Conservation (phyloP, 2,113 vertebrate species). For the Antechinus stuartii region DNA sequence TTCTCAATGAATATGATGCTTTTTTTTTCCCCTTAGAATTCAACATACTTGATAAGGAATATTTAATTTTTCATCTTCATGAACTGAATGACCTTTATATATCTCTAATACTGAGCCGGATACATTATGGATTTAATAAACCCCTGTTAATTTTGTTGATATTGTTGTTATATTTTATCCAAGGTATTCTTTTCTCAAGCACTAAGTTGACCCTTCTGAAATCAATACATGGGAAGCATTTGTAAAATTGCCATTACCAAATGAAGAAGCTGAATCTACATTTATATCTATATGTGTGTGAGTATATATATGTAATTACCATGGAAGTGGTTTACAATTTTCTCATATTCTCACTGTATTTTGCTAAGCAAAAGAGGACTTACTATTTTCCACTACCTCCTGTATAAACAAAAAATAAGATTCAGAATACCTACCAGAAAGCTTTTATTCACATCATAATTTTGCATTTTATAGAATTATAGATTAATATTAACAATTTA, state of each 20-base stretch:
- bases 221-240: neutral
- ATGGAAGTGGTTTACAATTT: neutral
- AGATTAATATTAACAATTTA: neutral
- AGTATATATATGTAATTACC: neutral
- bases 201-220: neutral
- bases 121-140: too few species aligned
- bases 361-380: neutral
- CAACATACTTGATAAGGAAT: too few species aligned
- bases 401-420: neutral
- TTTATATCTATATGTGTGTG: neutral
- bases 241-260: neutral
- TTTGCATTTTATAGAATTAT: neutral
- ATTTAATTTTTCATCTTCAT: neutral
- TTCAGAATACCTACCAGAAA: neutral
- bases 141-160: too few species aligned
- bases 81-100: neutral
- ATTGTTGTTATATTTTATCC: too few species aligned
- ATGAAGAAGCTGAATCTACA: neutral
- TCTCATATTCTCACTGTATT: neutral
- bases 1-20: neutral
- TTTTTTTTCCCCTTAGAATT: neutral
- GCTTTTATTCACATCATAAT: neutral
- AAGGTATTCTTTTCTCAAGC: neutral
- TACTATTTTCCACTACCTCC: too few species aligned
- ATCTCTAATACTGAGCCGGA: too few species aligned